A percentile compares a stretch with the other conserved stretches of the same genome.
These are phyloP conservation scores for Dicaeum eximium DNA, from an alignment of 2,113 vertebrate genomes.

Conservation along the genomic window DNA sequence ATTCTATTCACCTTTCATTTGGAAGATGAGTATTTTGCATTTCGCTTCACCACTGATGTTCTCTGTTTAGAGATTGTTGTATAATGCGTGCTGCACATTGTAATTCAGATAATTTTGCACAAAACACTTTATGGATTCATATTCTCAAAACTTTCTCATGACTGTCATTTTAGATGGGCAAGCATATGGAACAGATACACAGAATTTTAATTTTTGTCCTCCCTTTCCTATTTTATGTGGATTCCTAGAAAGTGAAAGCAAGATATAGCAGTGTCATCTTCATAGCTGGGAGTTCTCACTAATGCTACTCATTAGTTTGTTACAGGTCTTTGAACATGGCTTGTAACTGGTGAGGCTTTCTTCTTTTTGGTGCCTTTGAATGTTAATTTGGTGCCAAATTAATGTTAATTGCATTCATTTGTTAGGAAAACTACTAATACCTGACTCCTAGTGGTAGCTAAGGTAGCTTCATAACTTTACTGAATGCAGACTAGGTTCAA, in stretches of 20 bases:
- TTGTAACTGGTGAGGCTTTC: not conserved
- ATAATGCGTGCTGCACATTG: not conserved
- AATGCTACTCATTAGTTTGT: not conserved
- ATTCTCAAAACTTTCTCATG: not conserved
- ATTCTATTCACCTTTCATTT: not conserved
- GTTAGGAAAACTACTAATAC: not conserved
- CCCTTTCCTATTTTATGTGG: not conserved
- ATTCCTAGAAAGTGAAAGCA: not conserved
- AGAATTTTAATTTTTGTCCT: not conserved
- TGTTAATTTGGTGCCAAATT: too few relatives aligned
- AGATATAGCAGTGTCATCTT: not conserved
- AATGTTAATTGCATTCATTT: not conserved
- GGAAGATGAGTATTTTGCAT: not conserved
- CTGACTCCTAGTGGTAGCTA: not conserved
- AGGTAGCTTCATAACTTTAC: not conserved
- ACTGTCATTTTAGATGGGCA: not conserved
- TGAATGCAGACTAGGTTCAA: not conserved
- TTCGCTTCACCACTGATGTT: not conserved
- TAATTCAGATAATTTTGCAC: not conserved
- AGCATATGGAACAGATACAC: not conserved
- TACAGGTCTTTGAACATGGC: not conserved
- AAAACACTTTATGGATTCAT: not conserved
- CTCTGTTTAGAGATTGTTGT: not conserved
- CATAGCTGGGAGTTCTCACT: not conserved
- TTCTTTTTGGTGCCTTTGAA: not conserved